Evolutionary conservation across 2,888 invertebrate genomes (phyloP).

Genomic region (Agonopterix arenella): DNA sequence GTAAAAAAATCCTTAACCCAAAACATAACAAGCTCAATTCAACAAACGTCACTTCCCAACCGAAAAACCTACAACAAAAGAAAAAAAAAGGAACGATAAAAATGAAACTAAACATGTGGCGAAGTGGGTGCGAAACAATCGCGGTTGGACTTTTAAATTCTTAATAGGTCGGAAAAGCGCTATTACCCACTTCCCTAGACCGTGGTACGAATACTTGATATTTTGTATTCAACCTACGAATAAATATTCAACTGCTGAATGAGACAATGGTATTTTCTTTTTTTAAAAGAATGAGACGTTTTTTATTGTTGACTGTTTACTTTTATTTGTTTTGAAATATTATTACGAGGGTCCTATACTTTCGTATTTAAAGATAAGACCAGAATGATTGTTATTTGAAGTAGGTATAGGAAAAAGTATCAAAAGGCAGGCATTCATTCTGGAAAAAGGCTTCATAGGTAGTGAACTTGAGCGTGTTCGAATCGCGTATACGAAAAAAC

Average conservation of each 20-base stretch:
- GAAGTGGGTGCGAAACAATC: slow-evolving; percentile 10
- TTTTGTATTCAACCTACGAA: background rate
- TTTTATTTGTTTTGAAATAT: background rate
- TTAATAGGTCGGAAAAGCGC: slow-evolving; percentile 15
- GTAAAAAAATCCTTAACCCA: too few species aligned
- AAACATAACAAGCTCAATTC: too few species aligned
- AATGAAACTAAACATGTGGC: slow-evolving; percentile 7
- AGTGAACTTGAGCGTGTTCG: too few species aligned
- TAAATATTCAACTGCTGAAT: background rate
- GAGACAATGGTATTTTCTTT: slow-evolving; percentile 1
- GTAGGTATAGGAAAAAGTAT: too few species aligned
- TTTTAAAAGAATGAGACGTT: background rate
- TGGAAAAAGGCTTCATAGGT: too few species aligned
- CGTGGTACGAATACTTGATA: slow-evolving; percentile 16
- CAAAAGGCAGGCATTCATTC: too few species aligned
- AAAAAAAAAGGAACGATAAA: slow-evolving; percentile 6
- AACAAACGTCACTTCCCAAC: background rate
- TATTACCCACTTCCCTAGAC: slow-evolving; percentile 14
- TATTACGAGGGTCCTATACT: too few species aligned
- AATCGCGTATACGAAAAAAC: too few species aligned
- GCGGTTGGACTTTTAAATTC: slow-evolving; percentile 16
- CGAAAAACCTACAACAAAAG: background rate
- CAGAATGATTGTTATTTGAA: too few species aligned
- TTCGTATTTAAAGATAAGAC: too few species aligned
- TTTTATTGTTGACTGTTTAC: background rate